A percentile compares a stretch with the other conserved stretches of the same genome.
Evolutionary conservation across 2,113 vertebrate genomes (phyloP).

Genomic region (Manacus vitellinus): DNA sequence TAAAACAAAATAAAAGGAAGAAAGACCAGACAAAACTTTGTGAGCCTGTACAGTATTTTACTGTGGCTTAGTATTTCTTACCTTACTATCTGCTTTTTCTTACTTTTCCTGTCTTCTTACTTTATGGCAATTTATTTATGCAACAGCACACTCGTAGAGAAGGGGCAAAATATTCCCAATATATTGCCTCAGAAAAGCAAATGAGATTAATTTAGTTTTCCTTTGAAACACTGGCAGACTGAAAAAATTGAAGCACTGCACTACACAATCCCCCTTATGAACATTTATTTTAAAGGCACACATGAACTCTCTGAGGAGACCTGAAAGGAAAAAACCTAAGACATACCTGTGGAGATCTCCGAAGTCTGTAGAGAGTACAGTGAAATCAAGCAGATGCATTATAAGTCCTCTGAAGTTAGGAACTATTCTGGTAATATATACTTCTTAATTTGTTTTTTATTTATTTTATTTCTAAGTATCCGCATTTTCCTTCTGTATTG

Average conservation of each 20-base stretch:
- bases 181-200: neutral
- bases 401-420: neutral
- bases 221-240: neutral
- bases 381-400: neutral
- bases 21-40: neutral
- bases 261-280: neutral
- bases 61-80: neutral
- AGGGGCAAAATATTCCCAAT: neutral
- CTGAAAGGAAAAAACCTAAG: neutral
- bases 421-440: neutral
- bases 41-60: neutral
- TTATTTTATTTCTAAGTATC: neutral
- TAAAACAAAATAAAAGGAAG: neutral
- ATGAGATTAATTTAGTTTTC: neutral
- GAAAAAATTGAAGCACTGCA: neutral
- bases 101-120: neutral
- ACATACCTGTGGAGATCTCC: neutral
- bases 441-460: neutral
- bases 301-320: neutral
- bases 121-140: neutral
- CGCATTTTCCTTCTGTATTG: neutral
- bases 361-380: neutral
- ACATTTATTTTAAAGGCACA: neutral
- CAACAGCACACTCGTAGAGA: neutral
- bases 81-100: neutral